Conservation (phyloP, 2,113 vertebrate genomes). For the Phalacrocorax brasilianus region DNA sequence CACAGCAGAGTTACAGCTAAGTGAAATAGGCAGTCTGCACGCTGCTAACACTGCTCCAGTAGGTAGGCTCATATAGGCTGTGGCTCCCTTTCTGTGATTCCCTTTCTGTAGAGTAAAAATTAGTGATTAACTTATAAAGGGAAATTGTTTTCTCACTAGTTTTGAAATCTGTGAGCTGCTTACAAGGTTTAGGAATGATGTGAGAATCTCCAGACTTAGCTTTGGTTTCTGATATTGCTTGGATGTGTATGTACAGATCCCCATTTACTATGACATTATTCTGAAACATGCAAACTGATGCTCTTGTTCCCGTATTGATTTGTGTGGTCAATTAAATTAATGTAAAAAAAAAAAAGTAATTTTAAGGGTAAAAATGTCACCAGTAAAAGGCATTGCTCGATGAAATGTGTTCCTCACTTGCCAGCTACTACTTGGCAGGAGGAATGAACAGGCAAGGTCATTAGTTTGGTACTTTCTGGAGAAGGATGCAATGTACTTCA, state of each 20-base stretch:
- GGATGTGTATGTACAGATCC: neutral
- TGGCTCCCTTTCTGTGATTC: neutral
- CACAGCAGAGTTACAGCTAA: neutral
- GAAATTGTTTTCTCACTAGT: neutral
- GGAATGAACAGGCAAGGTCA: neutral
- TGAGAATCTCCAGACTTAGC: neutral
- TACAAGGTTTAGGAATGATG: neutral
- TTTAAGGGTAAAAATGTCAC: neutral
- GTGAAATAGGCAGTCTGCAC: neutral
- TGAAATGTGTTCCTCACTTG: neutral
- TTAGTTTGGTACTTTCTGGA: conserved; percentile 6
- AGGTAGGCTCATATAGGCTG: rapidly evolving
- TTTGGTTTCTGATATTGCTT: neutral
- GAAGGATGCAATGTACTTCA: neutral
- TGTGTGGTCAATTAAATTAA: neutral
- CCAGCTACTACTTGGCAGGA: conserved; percentile 13
- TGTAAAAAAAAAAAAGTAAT: neutral
- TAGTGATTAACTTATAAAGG: neutral
- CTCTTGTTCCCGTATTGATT: neutral
- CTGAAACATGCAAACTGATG: neutral
- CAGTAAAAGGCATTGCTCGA: neutral
- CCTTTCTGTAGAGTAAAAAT: neutral
- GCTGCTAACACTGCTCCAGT: neutral
- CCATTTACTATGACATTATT: neutral
- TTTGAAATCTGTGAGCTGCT: neutral